Evolutionary conservation across 2,113 vertebrate genomes (phyloP).

Genomic region (Gadus chalcogrammus): DNA sequence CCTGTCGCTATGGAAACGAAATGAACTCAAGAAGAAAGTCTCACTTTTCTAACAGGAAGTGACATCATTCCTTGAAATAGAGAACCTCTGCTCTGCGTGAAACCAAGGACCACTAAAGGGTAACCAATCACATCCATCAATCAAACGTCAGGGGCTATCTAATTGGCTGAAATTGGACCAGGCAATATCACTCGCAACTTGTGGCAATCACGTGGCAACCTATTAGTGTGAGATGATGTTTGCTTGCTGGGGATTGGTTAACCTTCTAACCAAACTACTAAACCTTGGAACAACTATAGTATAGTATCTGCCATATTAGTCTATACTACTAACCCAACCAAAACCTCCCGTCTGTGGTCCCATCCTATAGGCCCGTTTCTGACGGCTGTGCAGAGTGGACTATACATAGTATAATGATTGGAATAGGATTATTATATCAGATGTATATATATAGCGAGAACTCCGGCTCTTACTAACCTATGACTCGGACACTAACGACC

Average conservation of each 20-base stretch:
- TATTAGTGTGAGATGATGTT: no score
- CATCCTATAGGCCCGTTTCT: conserved; percentile 7
- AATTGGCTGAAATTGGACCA: no score
- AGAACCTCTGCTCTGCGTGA: conserved; percentile 19
- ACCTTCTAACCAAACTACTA: neutral
- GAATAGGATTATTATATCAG: neutral
- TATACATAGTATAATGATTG: no score
- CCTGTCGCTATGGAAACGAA: conserved; percentile 91
- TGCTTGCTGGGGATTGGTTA: no score
- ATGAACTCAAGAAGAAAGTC: conserved; percentile 92
- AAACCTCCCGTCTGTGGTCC: conserved; percentile 22
- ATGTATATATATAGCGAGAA: neutral
- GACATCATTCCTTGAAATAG: conserved; percentile 33
- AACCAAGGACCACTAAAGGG: neutral
- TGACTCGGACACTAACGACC: conserved; percentile 31
- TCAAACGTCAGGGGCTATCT: no score
- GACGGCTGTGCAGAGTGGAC: neutral
- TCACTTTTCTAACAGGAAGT: conserved; percentile 83
- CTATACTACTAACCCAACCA: neutral
- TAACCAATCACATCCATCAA: neutral
- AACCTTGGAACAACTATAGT: neutral
- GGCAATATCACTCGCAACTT: no score
- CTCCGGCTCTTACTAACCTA: conserved; percentile 31
- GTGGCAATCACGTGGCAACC: no score
- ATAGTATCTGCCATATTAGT: conserved; percentile 12